Evolutionary conservation across 2,797 vertebrate genomes (phyloP).

Genomic region (Chloroceryle amazona): DNA sequence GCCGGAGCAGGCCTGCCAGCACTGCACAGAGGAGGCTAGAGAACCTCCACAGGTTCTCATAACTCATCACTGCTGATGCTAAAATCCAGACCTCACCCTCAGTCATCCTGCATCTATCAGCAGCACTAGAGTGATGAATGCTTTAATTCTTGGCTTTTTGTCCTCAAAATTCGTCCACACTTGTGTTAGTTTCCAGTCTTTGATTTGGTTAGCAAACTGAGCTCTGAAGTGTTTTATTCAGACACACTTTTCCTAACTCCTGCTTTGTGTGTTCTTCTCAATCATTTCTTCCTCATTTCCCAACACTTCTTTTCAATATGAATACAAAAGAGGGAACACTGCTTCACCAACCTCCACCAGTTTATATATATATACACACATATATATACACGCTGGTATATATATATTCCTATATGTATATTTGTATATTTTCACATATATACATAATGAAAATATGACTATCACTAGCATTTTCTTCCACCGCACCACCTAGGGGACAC

Average conservation of each 20-base stretch:
- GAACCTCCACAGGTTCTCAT: background rate
- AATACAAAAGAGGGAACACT: background rate
- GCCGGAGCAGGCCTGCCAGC: background rate
- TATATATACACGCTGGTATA: background rate
- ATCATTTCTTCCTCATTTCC: background rate
- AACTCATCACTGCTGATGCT: background rate
- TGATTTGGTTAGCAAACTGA: background rate
- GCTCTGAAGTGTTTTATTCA: background rate
- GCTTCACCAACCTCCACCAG: background rate
- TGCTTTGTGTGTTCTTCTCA: background rate
- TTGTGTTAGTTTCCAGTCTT: background rate
- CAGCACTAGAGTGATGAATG: background rate
- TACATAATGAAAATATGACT: background rate
- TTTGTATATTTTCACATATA: background rate
- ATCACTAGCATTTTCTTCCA: background rate
- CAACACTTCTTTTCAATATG: background rate
- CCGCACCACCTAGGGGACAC: slow-evolving; percentile 11
- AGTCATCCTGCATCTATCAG: background rate
- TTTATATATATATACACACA: background rate
- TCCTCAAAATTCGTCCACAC: background rate
- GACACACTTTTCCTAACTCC: background rate
- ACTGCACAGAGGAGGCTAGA: fast-evolving
- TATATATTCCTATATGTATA: background rate
- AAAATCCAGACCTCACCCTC: background rate
- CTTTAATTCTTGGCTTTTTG: background rate